Percentiles rank a stretch among this genome's conserved stretches.
Evolutionary conservation across 2,888 invertebrate genomes (phyloP).

Genomic region (Alsophila aescularia): DNA sequence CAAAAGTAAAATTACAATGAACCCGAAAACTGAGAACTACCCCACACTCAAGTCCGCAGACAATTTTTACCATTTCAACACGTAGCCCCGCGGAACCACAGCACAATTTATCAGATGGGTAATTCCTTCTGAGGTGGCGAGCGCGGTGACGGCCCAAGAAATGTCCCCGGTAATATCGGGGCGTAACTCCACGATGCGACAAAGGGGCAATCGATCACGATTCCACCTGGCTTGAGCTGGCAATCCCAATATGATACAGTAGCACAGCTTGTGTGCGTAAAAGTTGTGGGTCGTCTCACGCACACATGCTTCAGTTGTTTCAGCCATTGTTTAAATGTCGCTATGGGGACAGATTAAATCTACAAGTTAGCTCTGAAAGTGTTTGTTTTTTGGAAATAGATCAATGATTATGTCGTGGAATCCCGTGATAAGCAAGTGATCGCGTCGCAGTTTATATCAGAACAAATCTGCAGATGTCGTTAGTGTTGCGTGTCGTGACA

Average conservation of each 20-base stretch:
- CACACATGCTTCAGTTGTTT: background rate
- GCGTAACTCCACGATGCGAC: slow-evolving; percentile 57
- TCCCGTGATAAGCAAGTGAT: too few species aligned
- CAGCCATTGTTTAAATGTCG: too few species aligned
- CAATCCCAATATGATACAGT: slow-evolving; percentile 53
- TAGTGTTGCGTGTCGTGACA: too few species aligned
- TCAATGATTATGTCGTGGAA: too few species aligned
- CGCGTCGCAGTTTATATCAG: too few species aligned
- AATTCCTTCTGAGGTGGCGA: slow-evolving; percentile 61
- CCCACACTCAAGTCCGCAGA: slow-evolving; percentile 4
- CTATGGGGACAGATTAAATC: too few species aligned
- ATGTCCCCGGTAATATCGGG: slow-evolving; percentile 63
- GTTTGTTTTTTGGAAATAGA: too few species aligned
- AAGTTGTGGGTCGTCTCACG: background rate
- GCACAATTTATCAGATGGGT: slow-evolving; percentile 64
- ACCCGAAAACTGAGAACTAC: background rate
- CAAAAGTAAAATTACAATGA: background rate
- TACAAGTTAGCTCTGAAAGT: too few species aligned
- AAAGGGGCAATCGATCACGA: slow-evolving; percentile 77
- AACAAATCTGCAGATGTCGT: too few species aligned
- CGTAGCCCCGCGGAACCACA: slow-evolving; percentile 42
- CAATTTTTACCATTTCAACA: slow-evolving; percentile 26
- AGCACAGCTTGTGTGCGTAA: slow-evolving; percentile 1
- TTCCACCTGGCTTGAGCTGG: slow-evolving; percentile 70
- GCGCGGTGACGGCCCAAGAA: slow-evolving; percentile 66